Evolutionary conservation across 2,797 vertebrate genomes (phyloP), one percentile per base, ranked within the genome.

Genomic region (Rhincodon typus): DNA sequence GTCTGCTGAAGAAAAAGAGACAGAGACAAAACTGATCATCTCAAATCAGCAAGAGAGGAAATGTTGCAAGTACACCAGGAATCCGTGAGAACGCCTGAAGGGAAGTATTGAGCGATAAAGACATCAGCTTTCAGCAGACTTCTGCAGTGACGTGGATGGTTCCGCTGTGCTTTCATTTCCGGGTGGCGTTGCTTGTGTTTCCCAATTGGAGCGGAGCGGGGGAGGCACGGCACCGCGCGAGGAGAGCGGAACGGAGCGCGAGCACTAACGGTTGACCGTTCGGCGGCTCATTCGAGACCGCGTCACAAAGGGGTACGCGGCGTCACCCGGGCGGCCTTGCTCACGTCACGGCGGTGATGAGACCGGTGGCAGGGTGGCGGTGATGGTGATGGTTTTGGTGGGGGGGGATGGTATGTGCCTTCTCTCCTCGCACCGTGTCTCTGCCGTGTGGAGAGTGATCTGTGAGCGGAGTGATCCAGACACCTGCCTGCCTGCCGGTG

Each of bases 351-450:
- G 30, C 30, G 72, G 72, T 34, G 72, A n/a, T 21, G 8, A 62
- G 19, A 62, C 66, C 25, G 34, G 69, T 93, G 94, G 30, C 69
- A 72, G 57, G 57, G 57, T 82, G 53, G 82, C 95, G 42, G 79
- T 62, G 30, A n/a, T 50, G 62, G 87, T 82, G 82, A 70, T 70
- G 70, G 30, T 46, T 0, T 12, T 57, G 10, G 8, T 62, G 57
- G 57, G 94, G 67, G 69, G 94, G 94, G 70, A 95, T 95, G 94
- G 69, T 95, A 70, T 95, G 94, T 77, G 94, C 27, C 70, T 72
- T 17, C 94, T 15, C 70, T 74, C 42, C 46, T 77, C 70, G 94
- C 94, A 50, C 42, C 70, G 72, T 53, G 34, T 95, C 94, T 50
- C 94, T 57, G 88, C 66, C 50, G 42, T 74, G 94, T 38, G 12